Evolutionary conservation across 2,797 vertebrate genomes (phyloP), one percentile per base, ranked within the genome.

Genomic region (Morus bassanus): DNA sequence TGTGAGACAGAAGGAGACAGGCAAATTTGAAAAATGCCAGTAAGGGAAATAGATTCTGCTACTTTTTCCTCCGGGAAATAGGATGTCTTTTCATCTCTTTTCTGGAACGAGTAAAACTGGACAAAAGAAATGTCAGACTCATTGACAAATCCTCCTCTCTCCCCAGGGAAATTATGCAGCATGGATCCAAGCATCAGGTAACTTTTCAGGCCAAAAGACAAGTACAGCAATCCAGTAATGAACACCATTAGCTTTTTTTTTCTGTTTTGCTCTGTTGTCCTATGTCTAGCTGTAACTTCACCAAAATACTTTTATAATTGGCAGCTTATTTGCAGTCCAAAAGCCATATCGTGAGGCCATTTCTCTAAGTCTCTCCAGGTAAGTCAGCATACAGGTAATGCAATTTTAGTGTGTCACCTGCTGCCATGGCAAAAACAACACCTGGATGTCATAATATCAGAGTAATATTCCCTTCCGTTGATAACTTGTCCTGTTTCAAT

Each of bases 1-100:
- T 70, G 64, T 61, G 68, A 86, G 83, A 74, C 75, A 94, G 86
- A 27, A 73, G 63, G 39, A 80, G 56, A 88, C 60, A 43, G 64
- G 35, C 46, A 67, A 65, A 25, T 86, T 59, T 93, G 73, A 93
- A 94, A 96, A 88, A 77, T 90, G 50, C 35, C 73, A 86, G 57
- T 48, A n/a, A 77, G 73, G 28, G 53, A 92, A 95, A 90, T 88
- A 80, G 83, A 90, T 81, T 84, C 77, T 67, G 64, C 76, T 90
- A 27, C 76, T 70, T 90, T 68, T 88, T 88, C 95, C 85, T 95
- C 43, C 43, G 91, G 92, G 95, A 96, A 93, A 90, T 86, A 86
- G 60, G 22, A 51, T 63, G 23, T 86, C 45, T 91, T 91, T 94
- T 91, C 2, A 77, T 96, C 64, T 88, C 64, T 89, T 50, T 41